Percentiles rank a stretch among this genome's conserved stretches.
Evolutionary conservation across 2,113 vertebrate species (phyloP).

Genomic region (Chlorodrepanis virens): DNA sequence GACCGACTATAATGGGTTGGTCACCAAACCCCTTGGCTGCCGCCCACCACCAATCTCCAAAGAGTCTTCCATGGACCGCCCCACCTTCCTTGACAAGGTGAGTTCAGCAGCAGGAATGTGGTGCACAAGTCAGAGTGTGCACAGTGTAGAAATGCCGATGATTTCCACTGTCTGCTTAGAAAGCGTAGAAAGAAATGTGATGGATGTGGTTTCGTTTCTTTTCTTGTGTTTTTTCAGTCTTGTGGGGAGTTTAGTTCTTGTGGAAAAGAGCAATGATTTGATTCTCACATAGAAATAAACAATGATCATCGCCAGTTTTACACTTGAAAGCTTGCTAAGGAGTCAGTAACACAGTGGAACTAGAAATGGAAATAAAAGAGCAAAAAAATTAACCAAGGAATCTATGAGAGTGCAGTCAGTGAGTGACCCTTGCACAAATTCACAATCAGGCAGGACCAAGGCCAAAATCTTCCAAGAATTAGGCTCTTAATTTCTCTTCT

Average conservation of each 20-base stretch:
- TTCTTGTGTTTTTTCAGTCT: neutral
- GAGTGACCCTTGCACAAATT: neutral
- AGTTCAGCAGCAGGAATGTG: neutral
- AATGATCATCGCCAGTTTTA: neutral
- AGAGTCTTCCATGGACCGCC: constrained; percentile 94
- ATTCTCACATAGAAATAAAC: neutral
- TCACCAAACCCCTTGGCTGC: constrained; percentile 91
- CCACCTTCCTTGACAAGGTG: constrained; percentile 94
- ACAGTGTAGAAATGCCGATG: neutral
- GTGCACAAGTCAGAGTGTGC: too few relatives aligned
- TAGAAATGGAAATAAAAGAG: neutral
- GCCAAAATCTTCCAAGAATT: neutral
- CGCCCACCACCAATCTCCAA: constrained; percentile 94
- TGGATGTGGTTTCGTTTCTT: neutral
- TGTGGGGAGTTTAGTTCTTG: neutral
- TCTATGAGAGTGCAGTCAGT: neutral
- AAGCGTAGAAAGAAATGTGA: neutral
- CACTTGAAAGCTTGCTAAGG: neutral
- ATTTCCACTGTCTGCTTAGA: neutral
- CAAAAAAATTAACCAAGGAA: neutral
- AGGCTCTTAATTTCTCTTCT: neutral
- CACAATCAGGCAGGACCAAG: neutral
- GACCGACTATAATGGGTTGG: constrained; percentile 91
- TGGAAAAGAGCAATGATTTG: neutral
- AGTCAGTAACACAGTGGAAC: neutral